Base-by-base conservation (phyloP, 1,140 invertebrate genomes). In the Anoplolepis gracilipes region DNA sequence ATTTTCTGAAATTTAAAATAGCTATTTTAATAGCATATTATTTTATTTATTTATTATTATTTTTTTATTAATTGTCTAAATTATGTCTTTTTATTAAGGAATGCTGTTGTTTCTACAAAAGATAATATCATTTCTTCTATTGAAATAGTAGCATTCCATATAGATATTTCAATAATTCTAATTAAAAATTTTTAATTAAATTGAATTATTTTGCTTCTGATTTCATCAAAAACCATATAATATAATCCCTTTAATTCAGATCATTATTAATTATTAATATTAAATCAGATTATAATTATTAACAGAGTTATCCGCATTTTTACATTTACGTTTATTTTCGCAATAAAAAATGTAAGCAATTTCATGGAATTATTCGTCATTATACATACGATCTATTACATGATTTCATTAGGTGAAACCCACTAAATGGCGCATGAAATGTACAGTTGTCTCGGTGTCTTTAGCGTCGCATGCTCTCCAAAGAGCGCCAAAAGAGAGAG, bases 361-460 rank as follows among this genome's bases (percentile, higher is more conserved):
- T 79, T 55, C 6, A 69, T 69, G 22, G 6, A 69, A 39, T 42
- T 67, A 42, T 69, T 79, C 16, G 22, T 57, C 33, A 25, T 64
- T 25, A 28, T 85, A 25, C 55, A 85, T 85, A 77, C 2, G 5
- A 55, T 65, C 3, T 76, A 22, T 85, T 57, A 85, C 42, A 42
- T 75, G 67, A 62, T 87, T 64, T 78, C 36, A 72, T 82, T 85
- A 87, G n/a, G 69, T 84, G 69, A 19, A 49, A 49, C 46, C 42
- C 55, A 81, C 69, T 89, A 86, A 65, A 82, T 94, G 87, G 91
- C 91, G 94, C 94, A 94, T 94, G 94, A 91, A 91, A 87, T 91
- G 90, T 92, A 89, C 85, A 87, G 84, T 92, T 93, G 90, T 94
- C 91, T 94, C 91, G 87, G 87, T 94, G 91, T 94, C 92, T 77